A percentile compares a stretch with the other conserved stretches of the same genome.
Conservation (phyloP, 1,140 invertebrate species). For the Rhopalosiphum maidis region DNA sequence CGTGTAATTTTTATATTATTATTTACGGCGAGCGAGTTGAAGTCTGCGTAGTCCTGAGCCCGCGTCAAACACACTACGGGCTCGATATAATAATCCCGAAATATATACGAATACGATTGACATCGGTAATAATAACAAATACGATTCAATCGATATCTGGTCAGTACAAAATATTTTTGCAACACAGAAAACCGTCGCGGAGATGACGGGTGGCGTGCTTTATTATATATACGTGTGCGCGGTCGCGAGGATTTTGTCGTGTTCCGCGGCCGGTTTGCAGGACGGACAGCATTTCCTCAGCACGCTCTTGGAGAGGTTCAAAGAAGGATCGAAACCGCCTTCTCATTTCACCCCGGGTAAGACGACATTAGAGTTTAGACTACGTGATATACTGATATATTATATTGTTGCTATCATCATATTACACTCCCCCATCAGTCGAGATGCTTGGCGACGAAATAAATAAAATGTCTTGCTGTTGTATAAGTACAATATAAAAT, state of each 20-base stretch:
- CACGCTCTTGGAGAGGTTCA: constrained; percentile 9
- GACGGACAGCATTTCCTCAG: background rate
- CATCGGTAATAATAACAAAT: background rate
- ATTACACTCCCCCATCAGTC: background rate
- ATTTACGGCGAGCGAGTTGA: background rate
- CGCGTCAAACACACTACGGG: background rate
- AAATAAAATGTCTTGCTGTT: too few species aligned
- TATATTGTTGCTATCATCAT: background rate
- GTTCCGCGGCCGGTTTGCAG: background rate
- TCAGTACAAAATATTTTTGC: background rate
- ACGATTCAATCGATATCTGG: background rate
- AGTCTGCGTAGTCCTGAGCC: background rate
- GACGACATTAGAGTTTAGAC: background rate
- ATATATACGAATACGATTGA: background rate
- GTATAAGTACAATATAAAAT: background rate
- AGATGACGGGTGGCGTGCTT: background rate
- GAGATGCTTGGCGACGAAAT: too few species aligned
- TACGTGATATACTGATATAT: too few species aligned
- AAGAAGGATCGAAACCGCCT: background rate
- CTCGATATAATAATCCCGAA: background rate
- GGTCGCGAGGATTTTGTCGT: background rate
- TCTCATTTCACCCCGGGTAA: constrained; percentile 28
- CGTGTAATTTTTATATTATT: too few species aligned
- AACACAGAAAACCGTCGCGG: background rate
- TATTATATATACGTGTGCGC: background rate